Base-by-base conservation (phyloP, 2,113 vertebrate species). In the Gymnocephalus cernua region DNA sequence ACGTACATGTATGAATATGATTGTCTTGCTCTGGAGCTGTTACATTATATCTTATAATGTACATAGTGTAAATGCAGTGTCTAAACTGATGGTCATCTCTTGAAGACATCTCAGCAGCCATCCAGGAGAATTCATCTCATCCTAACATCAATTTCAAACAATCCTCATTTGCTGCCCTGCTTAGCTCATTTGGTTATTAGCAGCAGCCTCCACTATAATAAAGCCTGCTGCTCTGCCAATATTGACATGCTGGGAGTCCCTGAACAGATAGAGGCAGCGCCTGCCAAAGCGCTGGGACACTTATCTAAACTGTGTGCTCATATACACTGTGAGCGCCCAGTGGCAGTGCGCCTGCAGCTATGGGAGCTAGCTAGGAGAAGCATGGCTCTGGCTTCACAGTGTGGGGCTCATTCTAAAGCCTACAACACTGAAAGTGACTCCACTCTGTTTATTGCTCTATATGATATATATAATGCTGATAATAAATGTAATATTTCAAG, bases 251-350 rank as follows among this genome's bases (percentile, higher is more conserved):
- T 84, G 86, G 77, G 80, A 85, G 77, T 90, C 91, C 80, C 86
- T 74, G 77, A 88, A 83, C 88, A 88, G 85, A 90, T 73, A 83
- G 68, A 82, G 68, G 80, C 66, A 69, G 86, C 18, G 58, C 69
- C 79, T 89, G 90, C 82, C 88, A 90, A 89, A 89, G 81, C 84
- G 79, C 73, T 69, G 86, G 80, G 86, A 78, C 81, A 89, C 90
- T 90, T 90, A 90, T 92, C 88, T 92, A 91, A 88, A 92, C 88
- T 89, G 89, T 86, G 77, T 85, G 85, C 65, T 91, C 81, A 82
- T 89, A 89, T 90, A 83, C 69, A 61, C 81, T 64, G 53, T 64
- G 47, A 85, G 84, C 80, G 35, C 79, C 67, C 75, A 38, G 68
- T 85, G 86, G 80, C 73, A 86, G 84, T 79, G 86, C 83, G 86